Evolutionary conservation across 2,888 invertebrate genomes (phyloP).

Genomic region (Platerodrilus igneus): DNA sequence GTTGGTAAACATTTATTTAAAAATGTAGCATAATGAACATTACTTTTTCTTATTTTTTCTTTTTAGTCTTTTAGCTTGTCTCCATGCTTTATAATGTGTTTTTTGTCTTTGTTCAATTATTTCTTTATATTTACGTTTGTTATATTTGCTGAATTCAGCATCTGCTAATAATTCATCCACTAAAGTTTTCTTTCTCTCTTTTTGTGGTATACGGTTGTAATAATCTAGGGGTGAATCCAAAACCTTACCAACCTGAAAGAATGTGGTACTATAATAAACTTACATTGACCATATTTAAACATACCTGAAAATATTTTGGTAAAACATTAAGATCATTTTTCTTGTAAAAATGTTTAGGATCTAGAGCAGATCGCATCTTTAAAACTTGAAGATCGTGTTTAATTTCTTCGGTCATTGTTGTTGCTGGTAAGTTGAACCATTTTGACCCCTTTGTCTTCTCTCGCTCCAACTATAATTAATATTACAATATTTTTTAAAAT

Average conservation of each 20-base stretch:
- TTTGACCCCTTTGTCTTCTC: slow-evolving; percentile 61
- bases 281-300: not conserved
- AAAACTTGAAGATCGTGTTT: slow-evolving; percentile 84
- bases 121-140: slow-evolving; percentile 75
- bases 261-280: slow-evolving; percentile 11
- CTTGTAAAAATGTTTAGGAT: slow-evolving; percentile 94
- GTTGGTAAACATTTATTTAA: too few species aligned
- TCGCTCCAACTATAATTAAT: too few species aligned
- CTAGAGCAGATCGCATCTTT: slow-evolving; percentile 86
- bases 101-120: slow-evolving; percentile 68
- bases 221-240: slow-evolving; percentile 85
- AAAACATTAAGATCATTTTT: slow-evolving; percentile 79
- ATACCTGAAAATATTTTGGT: slow-evolving; percentile 91
- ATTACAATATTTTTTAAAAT: too few species aligned
- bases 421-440: slow-evolving; percentile 88
- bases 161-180: slow-evolving; percentile 92
- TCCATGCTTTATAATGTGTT: slow-evolving; percentile 63
- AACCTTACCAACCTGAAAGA: slow-evolving; percentile 66
- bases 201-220: slow-evolving; percentile 78
- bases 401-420: slow-evolving; percentile 84
- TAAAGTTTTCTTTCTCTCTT: slow-evolving; percentile 81
- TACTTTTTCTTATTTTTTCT: slow-evolving; percentile 56
- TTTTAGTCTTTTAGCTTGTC: slow-evolving; percentile 65
- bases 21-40: too few species aligned
- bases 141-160: slow-evolving; percentile 76